phyloP scores from a whole-genome alignment of 2,888 invertebrate genomes.

The Catonia carolina region DNA sequence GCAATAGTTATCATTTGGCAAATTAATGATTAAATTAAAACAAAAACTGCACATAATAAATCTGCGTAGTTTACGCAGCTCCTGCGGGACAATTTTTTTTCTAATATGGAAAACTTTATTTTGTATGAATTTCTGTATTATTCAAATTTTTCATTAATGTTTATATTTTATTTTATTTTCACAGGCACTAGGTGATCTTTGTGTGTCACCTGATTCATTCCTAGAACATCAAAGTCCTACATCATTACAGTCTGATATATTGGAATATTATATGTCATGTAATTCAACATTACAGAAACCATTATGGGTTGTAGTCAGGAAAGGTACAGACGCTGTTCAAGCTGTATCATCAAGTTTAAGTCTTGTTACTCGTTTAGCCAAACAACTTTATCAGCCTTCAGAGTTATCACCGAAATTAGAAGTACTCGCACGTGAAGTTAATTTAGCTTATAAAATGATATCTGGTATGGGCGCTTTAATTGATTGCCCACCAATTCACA shows the following conservation, averaged over 20 bases:
- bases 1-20: no score
- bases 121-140: no score
- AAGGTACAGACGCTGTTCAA: constrained; percentile 35
- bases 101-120: no score
- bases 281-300: constrained; percentile 72
- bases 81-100: no score
- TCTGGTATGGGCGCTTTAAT: constrained; percentile 60
- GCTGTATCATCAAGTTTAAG: constrained; percentile 49
- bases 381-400: constrained; percentile 48
- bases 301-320: constrained; percentile 67
- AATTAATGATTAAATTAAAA: no score
- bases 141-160: constrained; percentile 8
- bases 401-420: constrained; percentile 47
- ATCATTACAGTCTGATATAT: constrained; percentile 52
- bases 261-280: constrained; percentile 76
- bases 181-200: constrained; percentile 72
- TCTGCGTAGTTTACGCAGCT: no score
- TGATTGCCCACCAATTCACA: constrained; percentile 77
- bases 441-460: constrained; percentile 50
- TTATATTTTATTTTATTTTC: constrained; percentile 14
- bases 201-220: constrained; percentile 77
- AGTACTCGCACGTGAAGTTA: constrained; percentile 69
- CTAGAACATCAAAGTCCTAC: constrained; percentile 42
- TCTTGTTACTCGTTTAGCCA: constrained; percentile 47
- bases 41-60: no score